Evolutionary conservation across 2,113 vertebrate species (phyloP).

Genomic region (Gulo gulo): DNA sequence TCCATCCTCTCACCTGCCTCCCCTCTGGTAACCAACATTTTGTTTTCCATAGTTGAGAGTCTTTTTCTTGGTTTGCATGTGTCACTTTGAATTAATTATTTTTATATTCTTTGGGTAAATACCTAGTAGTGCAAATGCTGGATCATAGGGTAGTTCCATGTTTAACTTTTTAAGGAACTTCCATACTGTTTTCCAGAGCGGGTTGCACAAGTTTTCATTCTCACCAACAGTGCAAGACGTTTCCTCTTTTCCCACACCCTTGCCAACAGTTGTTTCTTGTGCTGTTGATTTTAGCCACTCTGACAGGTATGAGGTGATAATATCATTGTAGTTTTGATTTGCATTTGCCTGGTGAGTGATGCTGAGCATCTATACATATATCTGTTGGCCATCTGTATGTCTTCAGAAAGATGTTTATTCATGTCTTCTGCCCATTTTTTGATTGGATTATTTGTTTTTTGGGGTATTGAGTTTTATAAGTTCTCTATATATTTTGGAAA

Average conservation of each 20-base stretch:
- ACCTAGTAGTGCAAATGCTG: background rate
- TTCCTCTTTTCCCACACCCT: background rate
- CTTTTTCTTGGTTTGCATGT: background rate
- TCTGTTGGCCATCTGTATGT: background rate
- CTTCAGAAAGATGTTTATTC: background rate
- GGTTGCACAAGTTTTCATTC: background rate
- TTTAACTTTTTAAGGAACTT: background rate
- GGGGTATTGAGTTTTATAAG: background rate
- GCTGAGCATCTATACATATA: background rate
- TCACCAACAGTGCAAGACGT: background rate
- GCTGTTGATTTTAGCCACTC: background rate
- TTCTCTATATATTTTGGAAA: background rate
- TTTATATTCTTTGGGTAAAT: background rate
- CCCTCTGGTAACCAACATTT: background rate
- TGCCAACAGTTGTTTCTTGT: background rate
- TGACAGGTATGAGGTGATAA: background rate
- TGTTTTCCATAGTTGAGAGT: background rate
- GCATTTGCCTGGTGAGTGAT: background rate
- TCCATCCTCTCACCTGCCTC: background rate
- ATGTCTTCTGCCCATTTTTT: background rate
- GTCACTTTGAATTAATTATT: background rate
- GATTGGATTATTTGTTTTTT: background rate
- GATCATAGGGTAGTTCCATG: background rate
- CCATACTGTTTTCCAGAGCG: background rate
- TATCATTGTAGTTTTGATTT: background rate